phyloP scores from a whole-genome alignment of 1,140 invertebrate species.

The Eulimnadia texana region DNA sequence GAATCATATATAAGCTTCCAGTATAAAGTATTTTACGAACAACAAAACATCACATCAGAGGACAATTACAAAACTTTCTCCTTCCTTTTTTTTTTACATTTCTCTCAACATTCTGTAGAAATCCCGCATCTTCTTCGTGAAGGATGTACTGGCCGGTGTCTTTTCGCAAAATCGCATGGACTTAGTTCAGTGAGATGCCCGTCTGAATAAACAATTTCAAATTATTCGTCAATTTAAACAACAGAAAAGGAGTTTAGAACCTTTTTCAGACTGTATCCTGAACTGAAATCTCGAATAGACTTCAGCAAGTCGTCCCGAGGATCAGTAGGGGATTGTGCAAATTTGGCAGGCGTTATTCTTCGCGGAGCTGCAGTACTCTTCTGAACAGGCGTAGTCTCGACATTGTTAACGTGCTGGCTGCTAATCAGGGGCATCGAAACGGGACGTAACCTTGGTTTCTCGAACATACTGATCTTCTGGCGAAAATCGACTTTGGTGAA shows the following conservation, averaged over 20 bases:
- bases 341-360: not conserved
- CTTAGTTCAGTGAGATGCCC: no score
- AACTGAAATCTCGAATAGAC: slow-evolving; percentile 55
- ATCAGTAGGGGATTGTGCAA: slow-evolving; percentile 30
- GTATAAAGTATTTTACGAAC: no score
- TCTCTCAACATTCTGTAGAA: no score
- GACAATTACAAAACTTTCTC: no score
- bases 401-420: not conserved
- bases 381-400: not conserved
- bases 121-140: no score
- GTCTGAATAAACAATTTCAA: no score
- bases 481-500: slow-evolving; percentile 1
- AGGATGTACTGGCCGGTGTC: no score
- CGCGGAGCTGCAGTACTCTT: not conserved
- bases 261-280: slow-evolving; percentile 38
- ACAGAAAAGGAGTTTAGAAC: slow-evolving; percentile 31
- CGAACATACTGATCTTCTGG: not conserved
- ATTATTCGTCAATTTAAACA: no score
- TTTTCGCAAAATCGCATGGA: no score
- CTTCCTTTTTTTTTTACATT: no score
- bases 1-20: no score
- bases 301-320: slow-evolving; percentile 47
- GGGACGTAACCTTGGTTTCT: not conserved
- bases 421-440: not conserved
- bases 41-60: no score